Evolutionary conservation across 2,797 vertebrate genomes (phyloP), one percentile per base, ranked within the genome.

Genomic region (Sibirionetta formosa): DNA sequence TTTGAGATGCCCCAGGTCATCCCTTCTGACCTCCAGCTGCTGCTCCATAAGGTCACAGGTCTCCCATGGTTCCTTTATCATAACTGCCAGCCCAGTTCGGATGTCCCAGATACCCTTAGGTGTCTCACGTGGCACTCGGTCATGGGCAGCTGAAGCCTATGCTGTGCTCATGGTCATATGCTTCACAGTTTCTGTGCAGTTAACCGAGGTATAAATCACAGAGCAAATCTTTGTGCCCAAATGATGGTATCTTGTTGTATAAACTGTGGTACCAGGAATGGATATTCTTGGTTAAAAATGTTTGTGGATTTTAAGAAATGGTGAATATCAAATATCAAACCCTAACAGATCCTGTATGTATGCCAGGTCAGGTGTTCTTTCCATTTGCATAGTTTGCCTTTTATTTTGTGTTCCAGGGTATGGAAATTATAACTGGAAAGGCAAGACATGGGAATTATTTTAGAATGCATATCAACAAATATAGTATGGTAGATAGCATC

Each of bases 361-460:
- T 27, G 54, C 69, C 73, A 83, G 12, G 20, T 53, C 19, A 66
- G 54, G 46, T 40, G n/a, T 85, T 71, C 2, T 4, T 42, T 58
- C 77, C 38, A 7, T 63, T 44, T 40, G 77, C 63, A 63, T n/a
- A 82, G 63, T 66, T 92, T 87, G 78, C 80, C 73, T 90, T 51
- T 31, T 46, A 15, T 66, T 82, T 87, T 89, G 72, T 96, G 19
- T 95, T 82, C 11, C 91, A 99, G 99, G 99, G 98, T 7, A 61
- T 73, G 14, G 97, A 98, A 68, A 91, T 99, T 4, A 76, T 98
- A 72, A 99, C 99, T 0, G 99, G 99, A 7, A 94, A 83, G 5
- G 97, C 94, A 1, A 91, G 97, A 73, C 88, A 91, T 0, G 99
- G 99, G 17, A 98, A 99, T 96, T 99, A 99, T 97, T 99, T 99